Percentiles rank a stretch among this genome's conserved stretches.
Evolutionary conservation across 2,888 invertebrate genomes (phyloP).

Genomic region (Notocelia uddmanniana): DNA sequence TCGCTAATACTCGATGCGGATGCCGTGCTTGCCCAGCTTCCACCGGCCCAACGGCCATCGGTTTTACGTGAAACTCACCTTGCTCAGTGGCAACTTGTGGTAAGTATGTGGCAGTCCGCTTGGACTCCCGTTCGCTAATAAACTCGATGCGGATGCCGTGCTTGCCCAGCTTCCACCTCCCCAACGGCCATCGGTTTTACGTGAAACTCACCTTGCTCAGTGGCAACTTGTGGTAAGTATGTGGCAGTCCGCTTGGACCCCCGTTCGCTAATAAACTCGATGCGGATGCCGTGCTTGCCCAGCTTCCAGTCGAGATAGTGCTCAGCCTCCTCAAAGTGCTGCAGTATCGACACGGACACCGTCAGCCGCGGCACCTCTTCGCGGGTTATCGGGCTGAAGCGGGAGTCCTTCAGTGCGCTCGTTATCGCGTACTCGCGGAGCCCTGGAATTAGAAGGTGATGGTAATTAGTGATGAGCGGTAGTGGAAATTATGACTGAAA

Average conservation of each 20-base stretch:
- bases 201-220: slow-evolving; percentile 96
- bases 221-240: slow-evolving; percentile 98
- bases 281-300: slow-evolving; percentile 98
- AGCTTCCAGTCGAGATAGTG: slow-evolving; percentile 99
- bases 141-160: no score
- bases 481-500: no score
- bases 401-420: slow-evolving; percentile 98
- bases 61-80: no score
- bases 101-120: no score
- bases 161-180: no score
- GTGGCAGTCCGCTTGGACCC: slow-evolving; percentile 98
- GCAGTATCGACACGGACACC: slow-evolving; percentile 98
- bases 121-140: no score
- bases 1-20: no score
- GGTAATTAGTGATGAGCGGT: no score
- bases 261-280: slow-evolving; percentile 98
- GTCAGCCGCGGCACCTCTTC: slow-evolving; percentile 97
- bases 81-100: no score
- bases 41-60: no score
- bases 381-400: slow-evolving; percentile 97
- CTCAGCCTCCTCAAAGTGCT: slow-evolving; percentile 97
- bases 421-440: slow-evolving; percentile 98
- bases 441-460: slow-evolving; percentile 81
- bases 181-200: no score
- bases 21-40: no score